Base-by-base conservation (phyloP, 1,140 invertebrate genomes). In the Myzus persicae region DNA sequence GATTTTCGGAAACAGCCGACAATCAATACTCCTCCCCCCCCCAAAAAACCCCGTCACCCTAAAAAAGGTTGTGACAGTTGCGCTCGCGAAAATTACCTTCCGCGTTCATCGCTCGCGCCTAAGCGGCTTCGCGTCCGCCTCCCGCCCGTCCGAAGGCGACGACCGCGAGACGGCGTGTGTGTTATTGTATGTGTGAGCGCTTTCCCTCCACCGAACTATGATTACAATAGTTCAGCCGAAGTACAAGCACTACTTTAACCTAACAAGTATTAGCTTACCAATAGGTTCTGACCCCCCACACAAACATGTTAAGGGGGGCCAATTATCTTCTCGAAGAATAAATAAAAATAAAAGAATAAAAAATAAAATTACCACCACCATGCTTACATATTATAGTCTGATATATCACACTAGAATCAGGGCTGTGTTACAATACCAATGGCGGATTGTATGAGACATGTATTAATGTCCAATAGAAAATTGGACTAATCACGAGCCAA, bases 61-160 rank as follows among this genome's bases (percentile, higher is more conserved):
- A 42, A n/a, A 42, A 31, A 26, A 22, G 90, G 40, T 1, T 8
- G 42, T 11, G 42, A 48, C 90, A 20, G 26, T 44, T 42, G 44
- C n/a, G 81, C 82, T 26, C 91, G 91, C 91, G 91, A 93, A 93
- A 93, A 93, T 93, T 93, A 93, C 91, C 91, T 93, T 93, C 26
- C 54, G 89, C 93, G 51, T 40, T 51, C 42, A 40, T 88, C 31
- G 88, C 40, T 85, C 48, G 40, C 84, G 42, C 67, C 7, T 9
- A 89, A 87, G 42, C 85, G 31, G 44, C 26, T 54, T 31, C 36
- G 48, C 31, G 85, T 36, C 36, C 46, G 48, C 36, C 46, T 46
- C 87, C n/a, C 40, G 82, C 84, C 11, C 42, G 20, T 36, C 46
- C 46, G 40, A 22, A 20, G 18, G 42, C 85, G 14, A 48, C 76